These are phyloP conservation scores for Pachycephala philippinensis DNA, from an alignment of 2,113 vertebrate genomes.

Conservation along the genomic window DNA sequence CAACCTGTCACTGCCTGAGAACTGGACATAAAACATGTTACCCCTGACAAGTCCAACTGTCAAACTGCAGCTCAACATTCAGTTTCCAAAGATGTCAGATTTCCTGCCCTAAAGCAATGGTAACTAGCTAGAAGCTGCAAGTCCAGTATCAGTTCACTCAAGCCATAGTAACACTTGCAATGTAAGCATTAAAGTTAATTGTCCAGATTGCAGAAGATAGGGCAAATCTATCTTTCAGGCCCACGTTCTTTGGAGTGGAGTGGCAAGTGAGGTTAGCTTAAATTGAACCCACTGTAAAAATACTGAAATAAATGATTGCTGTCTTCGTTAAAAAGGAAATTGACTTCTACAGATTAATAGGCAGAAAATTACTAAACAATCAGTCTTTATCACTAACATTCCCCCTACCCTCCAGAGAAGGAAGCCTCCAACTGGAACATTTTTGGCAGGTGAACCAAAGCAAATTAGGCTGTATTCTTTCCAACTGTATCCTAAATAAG, in stretches of 20 bases:
- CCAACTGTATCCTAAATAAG: not conserved
- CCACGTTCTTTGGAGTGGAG: not conserved
- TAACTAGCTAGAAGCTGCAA: not conserved
- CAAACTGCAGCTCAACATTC: not conserved
- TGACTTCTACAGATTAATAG: not conserved
- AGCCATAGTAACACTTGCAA: not conserved
- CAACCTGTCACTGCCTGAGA: not conserved
- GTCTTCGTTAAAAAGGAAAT: not conserved
- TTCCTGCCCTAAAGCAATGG: not conserved
- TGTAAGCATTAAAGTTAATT: not conserved
- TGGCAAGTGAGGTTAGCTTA: not conserved
- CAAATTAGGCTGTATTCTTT: not conserved
- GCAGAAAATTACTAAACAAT: not conserved
- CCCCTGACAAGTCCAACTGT: not conserved
- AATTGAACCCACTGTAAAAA: not conserved
- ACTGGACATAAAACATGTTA: not conserved
- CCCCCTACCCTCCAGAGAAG: not conserved
- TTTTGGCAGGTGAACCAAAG: not conserved
- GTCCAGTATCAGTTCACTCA: not conserved
- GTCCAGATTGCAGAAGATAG: not conserved
- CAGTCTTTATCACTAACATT: not conserved
- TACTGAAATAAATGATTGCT: not conserved
- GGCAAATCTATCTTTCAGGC: not conserved
- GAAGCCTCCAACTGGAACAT: not conserved
- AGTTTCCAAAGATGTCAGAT: not conserved